These are phyloP conservation scores for Drosophila glabriapex DNA, from an alignment of 2,888 invertebrate genomes.

Conservation along the genomic window DNA sequence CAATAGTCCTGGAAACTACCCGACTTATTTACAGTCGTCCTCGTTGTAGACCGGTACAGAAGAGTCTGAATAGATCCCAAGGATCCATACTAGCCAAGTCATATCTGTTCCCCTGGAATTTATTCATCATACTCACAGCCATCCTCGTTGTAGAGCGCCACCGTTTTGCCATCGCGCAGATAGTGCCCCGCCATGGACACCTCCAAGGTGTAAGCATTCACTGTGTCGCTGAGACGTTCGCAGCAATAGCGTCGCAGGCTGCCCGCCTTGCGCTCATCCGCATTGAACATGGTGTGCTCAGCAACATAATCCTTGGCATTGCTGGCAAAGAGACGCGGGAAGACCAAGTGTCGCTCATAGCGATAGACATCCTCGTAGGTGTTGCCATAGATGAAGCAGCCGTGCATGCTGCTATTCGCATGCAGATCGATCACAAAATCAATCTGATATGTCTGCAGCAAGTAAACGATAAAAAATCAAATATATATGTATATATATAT, in stretches of 20 bases:
- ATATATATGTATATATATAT: not conserved
- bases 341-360: constrained; percentile 97
- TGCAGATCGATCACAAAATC: constrained; percentile 98
- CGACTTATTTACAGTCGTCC: too few relatives aligned
- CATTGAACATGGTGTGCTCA: constrained; percentile 96
- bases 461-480: not conserved
- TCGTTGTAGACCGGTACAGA: too few relatives aligned
- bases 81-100: not conserved
- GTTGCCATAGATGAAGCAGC: constrained; percentile 97
- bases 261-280: constrained; percentile 94
- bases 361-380: constrained; percentile 95
- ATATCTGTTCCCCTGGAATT: not conserved
- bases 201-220: constrained; percentile 95
- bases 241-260: constrained; percentile 94
- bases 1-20: too few relatives aligned
- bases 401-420: constrained; percentile 95
- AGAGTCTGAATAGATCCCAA: not conserved
- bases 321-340: constrained; percentile 95
- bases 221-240: constrained; percentile 90
- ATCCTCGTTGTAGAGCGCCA: constrained; percentile 96
- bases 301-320: constrained; percentile 95
- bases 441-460: constrained; percentile 87
- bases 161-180: constrained; percentile 88
- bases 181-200: constrained; percentile 96
- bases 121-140: constrained; percentile 90